Evolutionary conservation across 2,888 invertebrate species (phyloP), one percentile per base, ranked within the genome.

Genomic region (Piscicola geometra): DNA sequence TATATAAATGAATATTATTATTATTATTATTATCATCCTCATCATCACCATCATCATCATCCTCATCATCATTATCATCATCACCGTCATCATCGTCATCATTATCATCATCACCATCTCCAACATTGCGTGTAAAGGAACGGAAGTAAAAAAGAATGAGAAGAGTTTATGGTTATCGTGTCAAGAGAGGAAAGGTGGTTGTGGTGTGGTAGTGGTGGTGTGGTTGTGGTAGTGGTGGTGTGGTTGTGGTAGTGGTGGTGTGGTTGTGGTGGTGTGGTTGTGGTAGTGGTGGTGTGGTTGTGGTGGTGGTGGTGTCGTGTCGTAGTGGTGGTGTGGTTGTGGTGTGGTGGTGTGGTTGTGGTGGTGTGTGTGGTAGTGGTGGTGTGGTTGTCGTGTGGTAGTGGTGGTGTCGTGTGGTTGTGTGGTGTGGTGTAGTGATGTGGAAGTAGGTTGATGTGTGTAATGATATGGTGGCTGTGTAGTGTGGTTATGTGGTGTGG

Each of bases 211-310:
- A 28, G 36, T 73, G 41, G 25, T 64, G 56, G 35, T 73, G 64
- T 71, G 71, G 35, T 71, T 36, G 1, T 21, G 41, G 33, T 0
- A 28, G 36, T 73, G 41, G 25, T 64, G 56, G 35, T 73, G 64
- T 71, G 71, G 35, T 71, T 36, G n/a, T 67, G 47, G 36, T 74
- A 30, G 35, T 67, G 67, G 36, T 74, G 67, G 66, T 74, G 67
- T 74, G 72, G 56, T 60, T 15, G 56, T 72, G 33, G 30, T 68
- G 33, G 18, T 35, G 32, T 35, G 68, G 18, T 68, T 9, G n/a
- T 56, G 60, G n/a, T 56, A 25, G n/a, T 56, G 60, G n/a, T 25
- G 60, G n/a, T n/a, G 28, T 47, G 71, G 52, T 71, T 50, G 52
- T 50, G 71, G 52, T 52, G 70, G 36, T 36, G 70, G 36, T 25